These are phyloP conservation scores for Nebria brevicollis DNA, from an alignment of 2,888 invertebrate species.

Conservation along the genomic window DNA sequence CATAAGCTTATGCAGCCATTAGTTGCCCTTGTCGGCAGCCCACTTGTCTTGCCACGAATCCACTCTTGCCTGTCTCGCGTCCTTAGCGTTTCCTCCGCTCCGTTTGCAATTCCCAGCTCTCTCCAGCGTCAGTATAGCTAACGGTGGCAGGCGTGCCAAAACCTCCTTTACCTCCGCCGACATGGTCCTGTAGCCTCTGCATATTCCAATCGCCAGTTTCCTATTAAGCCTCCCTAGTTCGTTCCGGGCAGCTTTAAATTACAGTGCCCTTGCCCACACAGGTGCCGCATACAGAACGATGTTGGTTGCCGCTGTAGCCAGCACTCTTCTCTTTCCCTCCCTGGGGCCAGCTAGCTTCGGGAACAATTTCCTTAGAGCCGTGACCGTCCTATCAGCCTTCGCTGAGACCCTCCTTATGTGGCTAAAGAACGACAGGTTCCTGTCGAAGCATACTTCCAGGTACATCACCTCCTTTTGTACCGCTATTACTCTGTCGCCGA, in stretches of 20 bases:
- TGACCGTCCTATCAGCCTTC: too few relatives aligned
- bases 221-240: background rate
- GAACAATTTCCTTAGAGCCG: conserved; percentile 2
- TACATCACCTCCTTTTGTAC: too few relatives aligned
- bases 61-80: background rate
- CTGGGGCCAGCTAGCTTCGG: conserved; percentile 5
- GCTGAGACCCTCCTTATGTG: background rate
- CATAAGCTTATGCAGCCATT: conserved; percentile 34
- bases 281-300: conserved; percentile 11
- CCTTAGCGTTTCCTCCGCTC: background rate
- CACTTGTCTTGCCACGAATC: conserved; percentile 1
- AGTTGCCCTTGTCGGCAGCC: conserved; percentile 11
- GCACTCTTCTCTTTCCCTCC: background rate
- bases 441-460: too few relatives aligned
- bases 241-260: background rate
- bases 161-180: background rate
- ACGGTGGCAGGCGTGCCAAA: background rate
- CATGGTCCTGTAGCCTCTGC: background rate
- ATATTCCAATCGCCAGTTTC: background rate
- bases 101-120: background rate
- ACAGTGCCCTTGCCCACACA: background rate
- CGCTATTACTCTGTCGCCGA: too few relatives aligned
- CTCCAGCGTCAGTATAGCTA: background rate
- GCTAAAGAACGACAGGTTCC: background rate
- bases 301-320: background rate